Evolutionary conservation across 2,113 vertebrate species (phyloP).

Genomic region (Rallus limicola): DNA sequence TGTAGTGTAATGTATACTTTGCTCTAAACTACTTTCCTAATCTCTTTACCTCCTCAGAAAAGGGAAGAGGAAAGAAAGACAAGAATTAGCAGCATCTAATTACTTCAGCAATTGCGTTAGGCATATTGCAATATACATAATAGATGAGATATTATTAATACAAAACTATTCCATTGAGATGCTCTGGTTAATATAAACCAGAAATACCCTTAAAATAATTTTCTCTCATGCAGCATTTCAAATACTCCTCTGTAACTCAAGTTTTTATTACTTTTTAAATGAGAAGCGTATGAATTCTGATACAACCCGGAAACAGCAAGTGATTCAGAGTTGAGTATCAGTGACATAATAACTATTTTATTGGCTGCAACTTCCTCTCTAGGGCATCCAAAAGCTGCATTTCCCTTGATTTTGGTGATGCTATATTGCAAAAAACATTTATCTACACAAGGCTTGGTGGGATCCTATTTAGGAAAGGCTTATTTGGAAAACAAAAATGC

Average conservation of each 20-base stretch:
- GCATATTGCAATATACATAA: slow-evolving; percentile 58
- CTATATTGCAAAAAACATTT: neutral
- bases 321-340: neutral
- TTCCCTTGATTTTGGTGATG: neutral
- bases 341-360: neutral
- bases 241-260: neutral
- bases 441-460: rapidly evolving
- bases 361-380: neutral
- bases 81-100: slow-evolving; percentile 48
- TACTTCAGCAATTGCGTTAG: slow-evolving; percentile 23
- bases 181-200: slow-evolving; percentile 25
- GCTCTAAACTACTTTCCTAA: neutral
- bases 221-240: neutral
- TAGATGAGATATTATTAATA: slow-evolving; percentile 65
- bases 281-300: neutral
- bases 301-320: neutral
- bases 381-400: neutral
- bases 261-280: neutral
- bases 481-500: neutral
- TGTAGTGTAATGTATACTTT: neutral
- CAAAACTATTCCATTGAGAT: slow-evolving; percentile 35
- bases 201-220: neutral
- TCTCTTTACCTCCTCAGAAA: neutral
- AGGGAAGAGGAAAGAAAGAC: neutral
- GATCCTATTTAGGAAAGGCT: neutral